Evolutionary conservation across 2,797 vertebrate genomes (phyloP).

Genomic region (Rallus crepitans): DNA sequence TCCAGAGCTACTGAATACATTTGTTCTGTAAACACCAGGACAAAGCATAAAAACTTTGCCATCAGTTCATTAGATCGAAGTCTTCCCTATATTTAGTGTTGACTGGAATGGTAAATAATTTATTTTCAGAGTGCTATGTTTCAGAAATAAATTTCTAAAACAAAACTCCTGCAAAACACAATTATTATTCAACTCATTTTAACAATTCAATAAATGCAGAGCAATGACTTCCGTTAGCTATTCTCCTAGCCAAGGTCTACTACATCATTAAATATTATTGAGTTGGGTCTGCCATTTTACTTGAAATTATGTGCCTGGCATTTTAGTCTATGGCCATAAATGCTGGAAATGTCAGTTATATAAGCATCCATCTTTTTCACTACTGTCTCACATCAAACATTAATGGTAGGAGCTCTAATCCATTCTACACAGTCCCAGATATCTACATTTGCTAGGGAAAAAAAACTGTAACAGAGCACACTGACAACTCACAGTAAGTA

Average conservation of each 20-base stretch:
- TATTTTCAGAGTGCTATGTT: background rate
- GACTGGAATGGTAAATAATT: slow-evolving; percentile 16
- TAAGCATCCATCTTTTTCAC: slow-evolving; percentile 79
- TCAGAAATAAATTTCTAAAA: slow-evolving; percentile 50
- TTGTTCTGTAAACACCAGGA: background rate
- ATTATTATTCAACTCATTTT: slow-evolving; percentile 63
- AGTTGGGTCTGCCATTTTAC: slow-evolving; percentile 79
- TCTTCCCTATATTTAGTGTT: background rate
- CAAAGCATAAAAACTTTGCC: background rate
- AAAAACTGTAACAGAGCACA: slow-evolving; percentile 58
- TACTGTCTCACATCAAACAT: slow-evolving; percentile 77
- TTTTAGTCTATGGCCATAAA: slow-evolving; percentile 78
- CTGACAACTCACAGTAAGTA: slow-evolving; percentile 76
- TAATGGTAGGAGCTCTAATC: slow-evolving; percentile 75
- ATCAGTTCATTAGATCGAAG: background rate
- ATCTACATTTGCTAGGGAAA: slow-evolving; percentile 66
- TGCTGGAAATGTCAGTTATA: slow-evolving; percentile 80
- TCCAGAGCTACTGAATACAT: background rate
- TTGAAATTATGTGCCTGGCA: slow-evolving; percentile 79
- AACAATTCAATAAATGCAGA: slow-evolving; percentile 72
- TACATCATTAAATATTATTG: slow-evolving; percentile 81
- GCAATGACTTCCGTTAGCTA: slow-evolving; percentile 67
- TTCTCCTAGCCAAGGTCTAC: slow-evolving; percentile 54
- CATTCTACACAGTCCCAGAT: slow-evolving; percentile 67
- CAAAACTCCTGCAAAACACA: slow-evolving; percentile 39